A percentile compares a stretch with the other conserved stretches of the same genome.
phyloP scores from a whole-genome alignment of 2,797 vertebrate species.

The Typhlichthys subterraneus region DNA sequence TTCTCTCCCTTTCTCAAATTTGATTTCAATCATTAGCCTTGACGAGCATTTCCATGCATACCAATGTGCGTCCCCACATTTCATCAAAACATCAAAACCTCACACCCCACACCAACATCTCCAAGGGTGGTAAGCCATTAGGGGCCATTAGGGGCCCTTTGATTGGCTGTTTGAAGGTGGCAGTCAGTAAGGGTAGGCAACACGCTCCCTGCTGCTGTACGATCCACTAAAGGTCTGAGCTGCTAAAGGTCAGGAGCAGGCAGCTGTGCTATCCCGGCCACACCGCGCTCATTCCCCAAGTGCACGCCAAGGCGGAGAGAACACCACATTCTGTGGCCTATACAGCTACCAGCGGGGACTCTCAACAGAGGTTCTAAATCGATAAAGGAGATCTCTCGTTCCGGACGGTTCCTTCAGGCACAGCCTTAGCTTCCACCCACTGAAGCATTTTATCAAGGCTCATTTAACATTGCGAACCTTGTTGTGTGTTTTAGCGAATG shows the following conservation, averaged over 20 bases:
- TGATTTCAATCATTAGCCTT: conserved; percentile 12
- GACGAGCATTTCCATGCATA: background rate
- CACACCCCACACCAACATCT: conserved; percentile 16
- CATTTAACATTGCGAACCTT: conserved; percentile 46
- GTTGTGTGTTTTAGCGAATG: conserved; percentile 6
- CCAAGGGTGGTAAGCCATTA: conserved; percentile 57
- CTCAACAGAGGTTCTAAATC: too few species aligned
- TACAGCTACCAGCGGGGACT: too few species aligned
- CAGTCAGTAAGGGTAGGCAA: conserved; percentile 56
- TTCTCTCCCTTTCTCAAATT: conserved; percentile 46
- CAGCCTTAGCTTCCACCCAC: conserved; percentile 21
- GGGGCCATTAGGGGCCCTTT: conserved; percentile 64
- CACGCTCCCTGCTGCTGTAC: conserved; percentile 59
- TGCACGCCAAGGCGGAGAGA: conserved; percentile 28
- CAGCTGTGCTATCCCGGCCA: conserved; percentile 47
- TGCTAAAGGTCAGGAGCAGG: conserved; percentile 17
- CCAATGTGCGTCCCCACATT: conserved; percentile 12
- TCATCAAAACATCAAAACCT: conserved; percentile 14
- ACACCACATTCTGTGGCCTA: background rate
- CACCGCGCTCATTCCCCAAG: conserved; percentile 3
- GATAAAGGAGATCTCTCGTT: too few species aligned
- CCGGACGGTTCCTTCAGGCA: background rate
- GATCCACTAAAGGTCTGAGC: conserved; percentile 63
- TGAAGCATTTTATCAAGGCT: conserved; percentile 28
- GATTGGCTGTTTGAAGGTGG: conserved; percentile 65